phyloP scores from a whole-genome alignment of 2,113 vertebrate genomes.

The Todiramphus saurophagus region DNA sequence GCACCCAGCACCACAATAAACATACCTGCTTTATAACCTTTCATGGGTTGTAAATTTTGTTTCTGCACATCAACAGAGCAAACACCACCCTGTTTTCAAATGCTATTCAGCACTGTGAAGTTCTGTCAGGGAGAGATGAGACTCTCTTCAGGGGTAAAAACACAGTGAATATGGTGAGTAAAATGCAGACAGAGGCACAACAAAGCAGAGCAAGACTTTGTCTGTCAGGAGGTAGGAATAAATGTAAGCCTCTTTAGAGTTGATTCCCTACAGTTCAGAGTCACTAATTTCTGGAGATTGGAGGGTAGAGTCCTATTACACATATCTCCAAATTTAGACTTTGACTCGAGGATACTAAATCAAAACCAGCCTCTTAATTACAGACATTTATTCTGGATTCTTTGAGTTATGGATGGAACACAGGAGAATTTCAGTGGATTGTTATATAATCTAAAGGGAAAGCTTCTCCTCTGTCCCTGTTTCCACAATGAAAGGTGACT shows the following conservation, averaged over 20 bases:
- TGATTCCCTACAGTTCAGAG: not conserved
- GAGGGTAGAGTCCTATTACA: not conserved
- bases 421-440: not conserved
- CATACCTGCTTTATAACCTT: too few species aligned
- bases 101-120: not conserved
- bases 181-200: not conserved
- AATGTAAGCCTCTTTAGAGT: not conserved
- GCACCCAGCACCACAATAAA: too few species aligned
- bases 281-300: not conserved
- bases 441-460: not conserved
- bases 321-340: fast-evolving
- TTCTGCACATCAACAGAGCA: too few species aligned
- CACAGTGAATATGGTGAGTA: not conserved
- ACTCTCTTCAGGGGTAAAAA: not conserved
- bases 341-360: not conserved
- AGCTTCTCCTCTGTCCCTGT: not conserved
- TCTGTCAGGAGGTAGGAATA: not conserved
- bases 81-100: not conserved
- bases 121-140: not conserved
- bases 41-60: too few species aligned
- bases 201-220: not conserved
- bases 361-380: not conserved
- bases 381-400: not conserved
- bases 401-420: not conserved
- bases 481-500: not conserved